Percentiles rank a stretch among this genome's conserved stretches.
Conservation (phyloP, 2,797 vertebrate species). For the Tadarida brasiliensis region DNA sequence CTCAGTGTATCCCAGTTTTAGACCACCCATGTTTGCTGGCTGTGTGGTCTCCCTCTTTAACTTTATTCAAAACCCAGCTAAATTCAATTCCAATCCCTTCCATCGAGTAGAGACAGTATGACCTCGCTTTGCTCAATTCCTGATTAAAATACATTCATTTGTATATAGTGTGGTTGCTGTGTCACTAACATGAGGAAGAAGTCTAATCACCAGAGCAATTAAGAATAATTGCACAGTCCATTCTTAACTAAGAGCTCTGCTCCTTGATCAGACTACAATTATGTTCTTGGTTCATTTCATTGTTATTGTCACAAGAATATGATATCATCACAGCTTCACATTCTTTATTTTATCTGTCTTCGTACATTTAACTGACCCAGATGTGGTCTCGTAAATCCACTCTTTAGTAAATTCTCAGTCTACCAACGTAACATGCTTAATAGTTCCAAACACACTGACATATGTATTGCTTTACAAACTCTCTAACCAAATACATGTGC, state of each 20-base stretch:
- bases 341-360: neutral
- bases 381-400: neutral
- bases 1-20: neutral
- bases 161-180: neutral
- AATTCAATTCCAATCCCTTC: neutral
- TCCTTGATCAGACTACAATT: neutral
- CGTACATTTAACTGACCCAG: neutral
- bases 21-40: neutral
- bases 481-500: conserved; percentile 9
- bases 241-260: neutral
- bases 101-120: neutral
- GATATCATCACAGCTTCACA: neutral
- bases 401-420: conserved; percentile 15
- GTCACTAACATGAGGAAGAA: neutral
- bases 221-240: neutral
- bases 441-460: neutral
- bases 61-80: neutral
- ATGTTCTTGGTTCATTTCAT: neutral
- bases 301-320: neutral
- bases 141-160: neutral
- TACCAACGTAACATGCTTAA: neutral
- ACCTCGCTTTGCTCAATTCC: neutral
- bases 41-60: neutral
- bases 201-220: neutral
- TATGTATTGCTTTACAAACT: neutral